These are phyloP conservation scores for Sprattus sprattus DNA, from an alignment of 2,113 vertebrate genomes.

Conservation along the genomic window DNA sequence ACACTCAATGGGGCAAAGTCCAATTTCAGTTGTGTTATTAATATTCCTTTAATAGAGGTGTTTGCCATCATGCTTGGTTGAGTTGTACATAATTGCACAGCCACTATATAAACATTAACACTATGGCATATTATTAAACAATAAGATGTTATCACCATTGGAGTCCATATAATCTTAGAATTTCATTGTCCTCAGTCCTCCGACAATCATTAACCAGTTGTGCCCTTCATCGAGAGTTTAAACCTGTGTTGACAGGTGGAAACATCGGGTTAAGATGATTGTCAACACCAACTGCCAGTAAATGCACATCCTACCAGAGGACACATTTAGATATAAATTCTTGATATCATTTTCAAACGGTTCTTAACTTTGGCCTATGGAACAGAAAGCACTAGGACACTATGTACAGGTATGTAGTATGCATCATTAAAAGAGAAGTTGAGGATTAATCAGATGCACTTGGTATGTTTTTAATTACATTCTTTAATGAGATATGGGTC, in stretches of 20 bases:
- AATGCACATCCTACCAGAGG: background rate
- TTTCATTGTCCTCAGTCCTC: background rate
- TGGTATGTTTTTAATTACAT: background rate
- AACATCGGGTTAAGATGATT: background rate
- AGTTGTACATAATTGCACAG: conserved; percentile 50
- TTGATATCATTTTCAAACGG: background rate
- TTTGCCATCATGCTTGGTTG: conserved; percentile 29
- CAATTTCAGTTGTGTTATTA: conserved; percentile 36
- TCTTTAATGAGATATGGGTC: background rate
- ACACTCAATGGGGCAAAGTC: background rate
- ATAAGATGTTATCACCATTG: background rate
- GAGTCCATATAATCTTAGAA: conserved; percentile 38
- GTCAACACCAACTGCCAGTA: background rate
- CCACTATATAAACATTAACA: conserved; percentile 23
- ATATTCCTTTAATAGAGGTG: conserved; percentile 42
- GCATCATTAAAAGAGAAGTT: background rate
- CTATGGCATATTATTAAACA: conserved; percentile 46
- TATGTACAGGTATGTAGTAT: background rate
- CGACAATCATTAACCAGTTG: background rate
- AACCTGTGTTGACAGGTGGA: background rate
- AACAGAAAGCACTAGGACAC: background rate
- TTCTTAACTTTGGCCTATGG: background rate
- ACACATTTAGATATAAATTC: background rate
- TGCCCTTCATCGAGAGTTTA: background rate
- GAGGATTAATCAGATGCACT: background rate